Evolutionary conservation across 2,113 vertebrate species (phyloP).

Genomic region (Hyaena hyaena): DNA sequence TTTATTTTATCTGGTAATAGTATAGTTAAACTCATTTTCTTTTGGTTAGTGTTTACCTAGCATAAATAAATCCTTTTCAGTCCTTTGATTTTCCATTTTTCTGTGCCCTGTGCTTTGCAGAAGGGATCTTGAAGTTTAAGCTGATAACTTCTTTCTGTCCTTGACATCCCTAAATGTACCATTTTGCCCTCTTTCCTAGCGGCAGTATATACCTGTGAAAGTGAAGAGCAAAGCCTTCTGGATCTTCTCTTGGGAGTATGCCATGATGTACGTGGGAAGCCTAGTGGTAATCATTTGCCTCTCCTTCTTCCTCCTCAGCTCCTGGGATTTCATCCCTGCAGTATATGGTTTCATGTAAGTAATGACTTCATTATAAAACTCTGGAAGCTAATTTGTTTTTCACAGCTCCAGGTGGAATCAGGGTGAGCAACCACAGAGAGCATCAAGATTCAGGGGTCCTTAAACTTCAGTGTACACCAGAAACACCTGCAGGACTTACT

Average conservation of each 20-base stretch:
- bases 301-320: slow-evolving; percentile 98
- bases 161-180: slow-evolving; percentile 22
- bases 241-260: slow-evolving; percentile 92
- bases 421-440: background rate
- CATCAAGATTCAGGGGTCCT: background rate
- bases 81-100: slow-evolving; percentile 29
- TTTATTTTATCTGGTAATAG: slow-evolving; percentile 10
- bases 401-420: background rate
- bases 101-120: background rate
- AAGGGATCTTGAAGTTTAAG: background rate
- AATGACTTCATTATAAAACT: slow-evolving; percentile 42
- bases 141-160: background rate
- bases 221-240: slow-evolving; percentile 91
- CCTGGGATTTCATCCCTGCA: slow-evolving; percentile 97
- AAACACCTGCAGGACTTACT: background rate
- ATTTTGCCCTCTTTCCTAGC: slow-evolving; percentile 84
- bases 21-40: background rate
- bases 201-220: slow-evolving; percentile 94
- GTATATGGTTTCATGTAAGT: slow-evolving; percentile 99
- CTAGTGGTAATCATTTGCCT: slow-evolving; percentile 93
- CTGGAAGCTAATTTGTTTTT: slow-evolving; percentile 57
- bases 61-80: background rate
- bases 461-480: background rate
- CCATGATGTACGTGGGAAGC: slow-evolving; percentile 94
- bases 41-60: slow-evolving; percentile 23